A percentile compares a stretch with the other conserved stretches of the same genome.
These are phyloP conservation scores for Ophion ellenae DNA, from an alignment of 2,888 invertebrate genomes.

Conservation along the genomic window DNA sequence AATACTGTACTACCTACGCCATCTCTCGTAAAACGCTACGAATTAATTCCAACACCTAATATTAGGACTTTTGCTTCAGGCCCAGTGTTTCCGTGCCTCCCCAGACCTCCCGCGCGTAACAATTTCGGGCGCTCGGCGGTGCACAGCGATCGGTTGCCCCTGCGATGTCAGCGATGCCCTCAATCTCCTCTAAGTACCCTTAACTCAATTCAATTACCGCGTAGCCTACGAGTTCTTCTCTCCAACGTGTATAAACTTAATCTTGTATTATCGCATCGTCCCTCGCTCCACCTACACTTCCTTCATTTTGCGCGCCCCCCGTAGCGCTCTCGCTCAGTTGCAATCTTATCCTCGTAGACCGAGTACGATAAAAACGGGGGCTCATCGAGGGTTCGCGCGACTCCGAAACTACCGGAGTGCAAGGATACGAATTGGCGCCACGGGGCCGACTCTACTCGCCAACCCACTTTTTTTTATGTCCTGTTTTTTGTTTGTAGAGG, in stretches of 20 bases:
- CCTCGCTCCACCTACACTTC: conserved; percentile 12
- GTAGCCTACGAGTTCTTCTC: conserved; percentile 55
- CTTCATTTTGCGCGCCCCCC: neutral
- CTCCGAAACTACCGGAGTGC: no score
- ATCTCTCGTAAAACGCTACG: no score
- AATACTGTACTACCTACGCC: no score
- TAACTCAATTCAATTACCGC: conserved; percentile 82
- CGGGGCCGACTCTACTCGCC: no score
- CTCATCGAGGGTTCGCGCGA: no score
- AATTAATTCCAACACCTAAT: no score
- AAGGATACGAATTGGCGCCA: neutral
- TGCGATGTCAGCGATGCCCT: conserved; percentile 80
- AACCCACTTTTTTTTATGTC: neutral
- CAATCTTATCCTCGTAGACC: conserved; percentile 9
- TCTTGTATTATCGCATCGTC: conserved; percentile 49
- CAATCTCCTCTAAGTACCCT: conserved; percentile 81
- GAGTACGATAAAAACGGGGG: neutral
- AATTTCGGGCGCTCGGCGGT: neutral
- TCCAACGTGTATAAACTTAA: conserved; percentile 54
- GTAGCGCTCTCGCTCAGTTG: neutral
- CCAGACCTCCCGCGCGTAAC: neutral
- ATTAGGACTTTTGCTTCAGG: no score
- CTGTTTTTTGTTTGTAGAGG: neutral
- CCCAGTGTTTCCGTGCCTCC: neutral
- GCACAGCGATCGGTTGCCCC: conserved; percentile 46